phyloP scores from a whole-genome alignment of 2,797 vertebrate genomes.

The Gymnodraco acuticeps region DNA sequence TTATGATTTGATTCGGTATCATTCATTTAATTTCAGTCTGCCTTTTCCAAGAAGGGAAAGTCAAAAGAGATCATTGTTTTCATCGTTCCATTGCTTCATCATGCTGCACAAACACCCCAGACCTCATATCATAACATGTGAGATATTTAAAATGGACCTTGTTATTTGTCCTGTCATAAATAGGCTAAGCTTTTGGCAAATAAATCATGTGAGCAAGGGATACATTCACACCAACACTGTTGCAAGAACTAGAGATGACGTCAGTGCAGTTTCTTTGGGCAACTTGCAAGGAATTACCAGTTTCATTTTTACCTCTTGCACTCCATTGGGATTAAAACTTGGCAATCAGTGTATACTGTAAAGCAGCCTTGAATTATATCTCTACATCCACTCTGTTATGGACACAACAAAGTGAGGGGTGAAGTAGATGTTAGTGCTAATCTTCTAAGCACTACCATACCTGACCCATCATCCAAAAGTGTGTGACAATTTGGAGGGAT shows the following conservation, averaged over 20 bases:
- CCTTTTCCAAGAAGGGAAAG: slow-evolving; percentile 35
- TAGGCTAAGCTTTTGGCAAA: slow-evolving; percentile 39
- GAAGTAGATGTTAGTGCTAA: not conserved
- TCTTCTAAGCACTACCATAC: too few relatives aligned
- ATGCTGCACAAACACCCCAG: slow-evolving; percentile 11
- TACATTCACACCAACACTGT: slow-evolving; percentile 16
- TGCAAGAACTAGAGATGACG: slow-evolving; percentile 4
- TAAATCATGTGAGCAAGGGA: slow-evolving; percentile 51
- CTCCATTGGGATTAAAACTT: not conserved
- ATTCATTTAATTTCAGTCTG: slow-evolving; percentile 40
- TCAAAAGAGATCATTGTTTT: slow-evolving; percentile 62
- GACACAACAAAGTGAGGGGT: not conserved
- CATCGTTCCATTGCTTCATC: slow-evolving; percentile 7
- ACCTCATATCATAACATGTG: slow-evolving; percentile 47
- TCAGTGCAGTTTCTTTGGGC: slow-evolving; percentile 13
- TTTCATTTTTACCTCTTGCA: not conserved
- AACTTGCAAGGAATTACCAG: not conserved
- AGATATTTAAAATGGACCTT: slow-evolving; percentile 44
- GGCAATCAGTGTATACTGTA: not conserved
- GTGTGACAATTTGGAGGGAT: not conserved
- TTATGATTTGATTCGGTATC: slow-evolving; percentile 45
- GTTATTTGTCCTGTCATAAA: slow-evolving; percentile 40
- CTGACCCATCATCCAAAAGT: not conserved
- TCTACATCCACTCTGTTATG: slow-evolving; percentile 2
- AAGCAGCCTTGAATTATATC: not conserved